phyloP scores from a whole-genome alignment of 2,797 vertebrate genomes.

The Gorsachius magnificus region DNA sequence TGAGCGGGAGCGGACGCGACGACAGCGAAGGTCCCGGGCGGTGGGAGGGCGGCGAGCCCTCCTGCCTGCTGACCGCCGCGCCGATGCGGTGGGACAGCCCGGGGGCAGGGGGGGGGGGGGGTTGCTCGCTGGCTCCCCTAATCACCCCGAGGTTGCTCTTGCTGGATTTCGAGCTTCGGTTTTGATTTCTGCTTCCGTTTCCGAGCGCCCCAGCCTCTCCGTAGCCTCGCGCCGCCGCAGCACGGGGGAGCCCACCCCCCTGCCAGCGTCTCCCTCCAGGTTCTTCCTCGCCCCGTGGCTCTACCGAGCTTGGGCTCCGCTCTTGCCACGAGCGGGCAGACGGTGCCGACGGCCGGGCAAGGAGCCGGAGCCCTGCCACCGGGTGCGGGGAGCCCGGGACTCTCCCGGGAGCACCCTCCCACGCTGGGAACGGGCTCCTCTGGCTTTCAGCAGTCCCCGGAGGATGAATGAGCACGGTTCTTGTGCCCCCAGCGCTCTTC shows the following conservation, averaged over 20 bases:
- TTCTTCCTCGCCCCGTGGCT: background rate
- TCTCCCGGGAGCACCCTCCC: background rate
- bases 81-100: background rate
- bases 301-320: no score
- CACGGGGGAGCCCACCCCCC: background rate
- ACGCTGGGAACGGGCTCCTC: background rate
- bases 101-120: no score
- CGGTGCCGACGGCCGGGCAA: background rate
- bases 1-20: background rate
- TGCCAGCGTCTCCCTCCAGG: rapidly evolving
- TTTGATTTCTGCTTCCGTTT: background rate
- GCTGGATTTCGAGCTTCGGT: rapidly evolving
- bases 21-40: no score
- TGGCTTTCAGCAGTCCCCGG: background rate
- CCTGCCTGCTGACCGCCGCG: no score
- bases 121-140: rapidly evolving
- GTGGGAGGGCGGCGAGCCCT: no score
- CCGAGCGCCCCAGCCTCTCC: rapidly evolving
- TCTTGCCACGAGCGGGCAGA: background rate
- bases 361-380: background rate
- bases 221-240: background rate
- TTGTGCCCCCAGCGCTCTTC: background rate
- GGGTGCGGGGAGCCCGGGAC: background rate
- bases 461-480: no score
- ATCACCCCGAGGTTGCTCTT: background rate